phyloP scores from a whole-genome alignment of 2,888 invertebrate genomes.

The Lottia gigantea region DNA sequence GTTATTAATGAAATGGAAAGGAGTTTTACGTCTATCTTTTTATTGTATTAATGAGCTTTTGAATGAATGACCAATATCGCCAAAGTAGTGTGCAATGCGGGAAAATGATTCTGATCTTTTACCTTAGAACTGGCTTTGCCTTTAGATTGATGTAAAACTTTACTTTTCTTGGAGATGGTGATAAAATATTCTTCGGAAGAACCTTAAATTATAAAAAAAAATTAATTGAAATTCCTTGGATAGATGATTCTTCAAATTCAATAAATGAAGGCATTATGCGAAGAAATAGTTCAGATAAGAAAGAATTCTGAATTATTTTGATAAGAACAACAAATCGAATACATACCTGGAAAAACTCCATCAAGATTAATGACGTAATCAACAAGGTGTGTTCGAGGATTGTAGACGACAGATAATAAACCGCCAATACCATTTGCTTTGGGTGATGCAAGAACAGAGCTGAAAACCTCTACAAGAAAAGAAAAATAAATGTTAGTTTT shows the following conservation, averaged over 20 bases:
- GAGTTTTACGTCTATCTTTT: no score
- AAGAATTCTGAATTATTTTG: no score
- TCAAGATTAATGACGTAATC: constrained; percentile 37
- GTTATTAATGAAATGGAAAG: background rate
- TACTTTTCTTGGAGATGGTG: constrained; percentile 36
- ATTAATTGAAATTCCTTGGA: background rate
- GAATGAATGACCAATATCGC: no score
- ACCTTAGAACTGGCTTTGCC: constrained; percentile 30
- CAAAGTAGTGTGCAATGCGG: no score
- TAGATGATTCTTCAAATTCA: no score
- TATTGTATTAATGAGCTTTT: no score
- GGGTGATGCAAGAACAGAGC: constrained; percentile 40
- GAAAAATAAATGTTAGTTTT: constrained; percentile 11
- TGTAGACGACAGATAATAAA: constrained; percentile 33
- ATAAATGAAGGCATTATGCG: no score
- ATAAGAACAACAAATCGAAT: background rate
- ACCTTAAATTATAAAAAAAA: constrained; percentile 24
- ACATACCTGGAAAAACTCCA: constrained; percentile 25
- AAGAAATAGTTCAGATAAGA: no score
- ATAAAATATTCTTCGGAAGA: constrained; percentile 36
- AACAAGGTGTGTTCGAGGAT: constrained; percentile 29
- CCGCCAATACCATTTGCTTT: constrained; percentile 46
- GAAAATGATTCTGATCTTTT: background rate
- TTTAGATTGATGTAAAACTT: constrained; percentile 36
- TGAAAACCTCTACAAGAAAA: constrained; percentile 46